Base-by-base conservation (phyloP, 2,797 vertebrate species). In the Dendrocincla tyrannina region DNA sequence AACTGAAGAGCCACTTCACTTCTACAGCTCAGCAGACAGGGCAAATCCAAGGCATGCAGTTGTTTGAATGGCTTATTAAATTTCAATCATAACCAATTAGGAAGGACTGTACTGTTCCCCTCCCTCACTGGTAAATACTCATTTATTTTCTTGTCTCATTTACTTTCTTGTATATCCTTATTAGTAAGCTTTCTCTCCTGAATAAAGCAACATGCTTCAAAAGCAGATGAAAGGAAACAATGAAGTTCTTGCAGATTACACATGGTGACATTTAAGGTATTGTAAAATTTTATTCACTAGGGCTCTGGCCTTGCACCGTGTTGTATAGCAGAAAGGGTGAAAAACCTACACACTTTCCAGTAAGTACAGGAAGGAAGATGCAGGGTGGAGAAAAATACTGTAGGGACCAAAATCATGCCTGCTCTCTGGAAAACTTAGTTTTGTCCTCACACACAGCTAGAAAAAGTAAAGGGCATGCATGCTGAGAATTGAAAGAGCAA, bases 141-240 rank as follows among this genome's bases (percentile, higher is more conserved):
- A 87, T 97, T 91, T 94, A 87, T 95, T 93, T 95, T 93, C 91
- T 96, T 94, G 77, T 96, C 92, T 95, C 77, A 87, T 90, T 89
- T 95, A 89, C 52, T 95, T 88, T 73, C 66, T 73, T 84, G 28
- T 37, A 52, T 70, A 81, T 66, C 33, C 37, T 78, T 90, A 86
- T 76, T 94, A 96, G 94, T 79, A 91, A 90, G 42, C 35, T 86
- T 91, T 91, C 35, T 86, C 18, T 63, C 10, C 50, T 70, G 59
- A 50, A 82, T 76, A 72, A 85, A 84, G 28, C 23, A 90, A 41
- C 35, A 75, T 55, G 39, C 4, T n/a, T 53, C 19, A 79, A 86
- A 93, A 85, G 46, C 18, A 53, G 66, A 72, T 72, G 24, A 95
- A 85, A 81, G 33, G 25, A 89, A 90, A 93, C 46, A 81, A 44